Evolutionary conservation across 2,113 vertebrate genomes (phyloP).

Genomic region (Vombatus ursinus): DNA sequence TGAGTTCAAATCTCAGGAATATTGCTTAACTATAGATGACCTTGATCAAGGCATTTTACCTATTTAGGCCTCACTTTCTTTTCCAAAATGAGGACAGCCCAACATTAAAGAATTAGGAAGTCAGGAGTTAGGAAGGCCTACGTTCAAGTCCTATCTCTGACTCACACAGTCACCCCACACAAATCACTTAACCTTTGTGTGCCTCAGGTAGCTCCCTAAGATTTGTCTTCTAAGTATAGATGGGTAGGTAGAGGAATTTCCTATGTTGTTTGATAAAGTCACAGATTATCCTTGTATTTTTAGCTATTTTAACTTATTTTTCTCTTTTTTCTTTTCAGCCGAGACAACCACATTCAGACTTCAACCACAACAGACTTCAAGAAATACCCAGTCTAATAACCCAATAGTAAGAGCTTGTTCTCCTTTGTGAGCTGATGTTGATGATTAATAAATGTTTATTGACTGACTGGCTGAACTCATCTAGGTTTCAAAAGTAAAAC

Average conservation of each 20-base stretch:
- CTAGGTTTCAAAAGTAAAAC: background rate
- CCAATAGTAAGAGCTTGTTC: background rate
- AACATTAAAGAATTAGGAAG: background rate
- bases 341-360: background rate
- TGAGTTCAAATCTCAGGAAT: background rate
- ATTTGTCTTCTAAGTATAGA: background rate
- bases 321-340: background rate
- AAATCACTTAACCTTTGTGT: background rate
- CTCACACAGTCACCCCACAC: background rate
- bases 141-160: background rate
- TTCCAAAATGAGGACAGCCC: background rate
- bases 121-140: background rate
- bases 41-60: background rate
- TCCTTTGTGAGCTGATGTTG: background rate
- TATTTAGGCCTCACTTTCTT: background rate
- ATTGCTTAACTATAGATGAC: background rate
- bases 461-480: background rate
- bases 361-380: background rate
- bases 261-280: background rate
- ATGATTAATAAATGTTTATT: background rate
- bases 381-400: background rate
- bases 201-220: background rate
- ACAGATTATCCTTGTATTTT: background rate
- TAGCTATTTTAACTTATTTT: background rate
- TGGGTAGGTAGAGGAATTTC: background rate